A percentile compares a stretch with the other conserved stretches of the same genome.
Conservation (phyloP, 2,797 vertebrate genomes). For the Sebastes nivosus region DNA sequence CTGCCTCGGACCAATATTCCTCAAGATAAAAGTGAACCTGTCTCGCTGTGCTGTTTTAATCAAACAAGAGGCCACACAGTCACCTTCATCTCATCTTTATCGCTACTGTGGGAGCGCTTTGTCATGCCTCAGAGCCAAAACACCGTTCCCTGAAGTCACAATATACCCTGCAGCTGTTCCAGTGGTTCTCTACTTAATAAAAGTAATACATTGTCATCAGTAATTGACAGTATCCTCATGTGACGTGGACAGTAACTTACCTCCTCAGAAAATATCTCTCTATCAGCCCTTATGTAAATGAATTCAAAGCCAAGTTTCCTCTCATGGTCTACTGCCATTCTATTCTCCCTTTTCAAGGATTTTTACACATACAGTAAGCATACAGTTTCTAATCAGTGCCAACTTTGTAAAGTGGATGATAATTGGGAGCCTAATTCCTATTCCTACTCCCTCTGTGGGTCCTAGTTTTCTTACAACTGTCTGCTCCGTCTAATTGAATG, state of each 20-base stretch:
- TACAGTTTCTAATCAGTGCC: constrained; percentile 39
- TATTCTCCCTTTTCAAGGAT: constrained; percentile 18
- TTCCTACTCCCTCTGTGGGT: constrained; percentile 22
- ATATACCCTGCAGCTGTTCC: constrained; percentile 54
- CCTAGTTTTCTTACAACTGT: constrained; percentile 61
- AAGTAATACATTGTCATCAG: constrained; percentile 56
- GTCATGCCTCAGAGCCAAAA: constrained; percentile 37
- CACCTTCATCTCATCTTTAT: constrained; percentile 54
- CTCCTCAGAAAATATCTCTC: constrained; percentile 29
- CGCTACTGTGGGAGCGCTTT: constrained; percentile 27
- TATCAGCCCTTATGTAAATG: constrained; percentile 43
- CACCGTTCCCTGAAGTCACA: constrained; percentile 36
- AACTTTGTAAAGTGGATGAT: constrained; percentile 47
- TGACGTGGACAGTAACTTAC: constrained; percentile 29
- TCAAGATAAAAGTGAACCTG: constrained; percentile 27
- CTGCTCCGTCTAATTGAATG: constrained; percentile 69
- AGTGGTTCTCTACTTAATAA: constrained; percentile 57
- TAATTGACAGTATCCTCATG: constrained; percentile 53
- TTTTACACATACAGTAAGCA: constrained; percentile 24
- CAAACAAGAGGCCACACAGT: constrained; percentile 40
- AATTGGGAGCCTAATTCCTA: constrained; percentile 40
- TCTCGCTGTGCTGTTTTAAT: constrained; percentile 52
- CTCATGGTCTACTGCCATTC: constrained; percentile 24
- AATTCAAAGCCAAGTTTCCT: constrained; percentile 25
- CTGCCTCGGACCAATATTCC: constrained; percentile 19